Percentiles rank a stretch among this genome's conserved stretches.
Evolutionary conservation across 2,888 invertebrate genomes (phyloP).

Genomic region (Meghimatium bilineatum): DNA sequence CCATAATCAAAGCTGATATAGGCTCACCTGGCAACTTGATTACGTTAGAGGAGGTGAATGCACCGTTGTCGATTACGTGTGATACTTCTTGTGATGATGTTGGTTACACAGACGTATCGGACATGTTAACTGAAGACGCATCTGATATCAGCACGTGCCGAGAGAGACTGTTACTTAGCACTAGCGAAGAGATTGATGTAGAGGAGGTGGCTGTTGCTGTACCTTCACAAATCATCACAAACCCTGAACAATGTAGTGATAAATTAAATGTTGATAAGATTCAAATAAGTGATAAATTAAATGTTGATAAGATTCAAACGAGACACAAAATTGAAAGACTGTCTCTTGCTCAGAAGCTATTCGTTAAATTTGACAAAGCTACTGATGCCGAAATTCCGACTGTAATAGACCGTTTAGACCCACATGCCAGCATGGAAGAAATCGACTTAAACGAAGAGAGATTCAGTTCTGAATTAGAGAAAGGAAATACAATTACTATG

Average conservation of each 20-base stretch:
- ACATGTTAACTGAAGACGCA: not conserved
- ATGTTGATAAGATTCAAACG: not conserved
- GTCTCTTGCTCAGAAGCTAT: not conserved
- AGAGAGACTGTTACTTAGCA: not conserved
- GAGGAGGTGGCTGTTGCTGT: not conserved
- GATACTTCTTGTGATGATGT: too few relatives aligned
- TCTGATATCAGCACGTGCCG: not conserved
- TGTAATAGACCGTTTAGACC: not conserved
- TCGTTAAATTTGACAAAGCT: not conserved
- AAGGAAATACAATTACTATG: not conserved
- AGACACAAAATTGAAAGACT: not conserved
- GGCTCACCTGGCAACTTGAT: not conserved
- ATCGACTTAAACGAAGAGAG: slow-evolving; percentile 12
- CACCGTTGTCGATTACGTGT: not conserved
- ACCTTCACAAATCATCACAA: not conserved
- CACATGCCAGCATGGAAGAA: not conserved
- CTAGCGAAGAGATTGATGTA: not conserved
- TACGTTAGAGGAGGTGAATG: too few relatives aligned
- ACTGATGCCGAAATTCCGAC: not conserved
- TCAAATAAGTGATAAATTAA: not conserved
- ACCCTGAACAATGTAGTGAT: not conserved
- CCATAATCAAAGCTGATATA: not conserved
- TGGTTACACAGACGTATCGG: not conserved
- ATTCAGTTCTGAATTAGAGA: not conserved
- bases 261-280: not conserved